Evolutionary conservation across 2,797 vertebrate genomes (phyloP).

Genomic region (Mus spretus): DNA sequence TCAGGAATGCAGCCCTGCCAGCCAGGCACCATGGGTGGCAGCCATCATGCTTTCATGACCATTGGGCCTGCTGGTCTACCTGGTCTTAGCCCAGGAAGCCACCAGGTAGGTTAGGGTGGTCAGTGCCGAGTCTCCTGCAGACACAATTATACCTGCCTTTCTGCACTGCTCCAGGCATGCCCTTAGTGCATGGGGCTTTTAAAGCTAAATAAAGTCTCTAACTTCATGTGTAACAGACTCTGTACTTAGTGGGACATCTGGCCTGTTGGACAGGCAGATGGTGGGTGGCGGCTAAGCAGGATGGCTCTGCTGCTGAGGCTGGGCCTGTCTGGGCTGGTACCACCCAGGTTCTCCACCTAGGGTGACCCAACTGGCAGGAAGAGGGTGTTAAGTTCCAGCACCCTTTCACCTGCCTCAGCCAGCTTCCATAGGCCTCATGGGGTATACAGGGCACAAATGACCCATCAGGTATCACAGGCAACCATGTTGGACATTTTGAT

Average conservation of each 20-base stretch:
- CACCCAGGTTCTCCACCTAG: neutral
- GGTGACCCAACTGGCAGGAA: neutral
- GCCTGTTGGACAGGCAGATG: rapidly evolving
- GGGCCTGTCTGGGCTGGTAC: no score
- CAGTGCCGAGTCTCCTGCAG: rapidly evolving
- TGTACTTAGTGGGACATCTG: neutral
- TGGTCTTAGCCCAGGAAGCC: neutral
- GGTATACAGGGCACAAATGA: constrained; percentile 87
- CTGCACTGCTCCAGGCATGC: rapidly evolving
- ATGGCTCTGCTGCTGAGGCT: neutral
- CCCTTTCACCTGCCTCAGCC: no score
- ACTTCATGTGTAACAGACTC: neutral
- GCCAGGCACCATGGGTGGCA: neutral
- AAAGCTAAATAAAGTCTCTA: constrained; percentile 72
- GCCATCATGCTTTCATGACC: neutral
- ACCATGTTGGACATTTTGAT: constrained; percentile 88
- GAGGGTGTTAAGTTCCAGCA: rapidly evolving
- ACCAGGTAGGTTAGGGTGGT: neutral
- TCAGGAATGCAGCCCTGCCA: rapidly evolving
- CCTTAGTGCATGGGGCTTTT: rapidly evolving
- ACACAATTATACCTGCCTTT: rapidly evolving
- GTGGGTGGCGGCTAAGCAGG: no score
- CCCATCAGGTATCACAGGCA: constrained; percentile 80
- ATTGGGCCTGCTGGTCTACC: neutral
- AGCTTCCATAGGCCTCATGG: neutral